Percentiles rank a stretch among this genome's conserved stretches.
These are phyloP conservation scores for Muscina levida DNA, from an alignment of 2,888 invertebrate genomes.

Conservation along the genomic window DNA sequence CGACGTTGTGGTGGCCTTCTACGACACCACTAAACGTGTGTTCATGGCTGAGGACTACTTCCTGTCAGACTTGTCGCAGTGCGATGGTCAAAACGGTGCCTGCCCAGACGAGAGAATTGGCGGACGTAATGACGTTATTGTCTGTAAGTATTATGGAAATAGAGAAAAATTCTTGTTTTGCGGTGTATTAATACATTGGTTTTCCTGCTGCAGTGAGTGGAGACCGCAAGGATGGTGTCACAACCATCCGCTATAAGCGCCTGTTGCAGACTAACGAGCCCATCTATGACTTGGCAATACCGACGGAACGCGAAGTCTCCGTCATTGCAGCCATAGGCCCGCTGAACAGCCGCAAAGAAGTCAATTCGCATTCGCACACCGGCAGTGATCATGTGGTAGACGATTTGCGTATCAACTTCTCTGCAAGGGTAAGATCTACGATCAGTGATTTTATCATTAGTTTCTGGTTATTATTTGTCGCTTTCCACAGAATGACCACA, in stretches of 20 bases:
- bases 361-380: slow-evolving; percentile 87
- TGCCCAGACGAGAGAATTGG: slow-evolving; percentile 92
- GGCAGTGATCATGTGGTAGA: slow-evolving; percentile 79
- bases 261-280: slow-evolving; percentile 89
- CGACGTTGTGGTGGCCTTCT: slow-evolving; percentile 91
- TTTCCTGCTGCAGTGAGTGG: slow-evolving; percentile 82
- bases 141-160: slow-evolving; percentile 80
- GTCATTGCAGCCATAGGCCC: slow-evolving; percentile 94
- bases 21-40: slow-evolving; percentile 81
- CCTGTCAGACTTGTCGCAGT: slow-evolving; percentile 89
- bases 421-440: slow-evolving; percentile 80
- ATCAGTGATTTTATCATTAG: background rate
- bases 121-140: slow-evolving; percentile 87
- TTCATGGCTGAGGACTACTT: slow-evolving; percentile 92
- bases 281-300: slow-evolving; percentile 86
- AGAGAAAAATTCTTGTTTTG: background rate
- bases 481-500: slow-evolving; percentile 83
- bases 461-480: background rate
- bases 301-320: slow-evolving; percentile 85
- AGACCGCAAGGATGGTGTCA: slow-evolving; percentile 88
- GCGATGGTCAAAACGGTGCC: slow-evolving; percentile 90
- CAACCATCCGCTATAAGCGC: slow-evolving; percentile 89
- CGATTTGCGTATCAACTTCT: slow-evolving; percentile 90
- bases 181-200: background rate
- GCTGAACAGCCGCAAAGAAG: slow-evolving; percentile 88